These are phyloP conservation scores for Dermatemys mawii DNA, from an alignment of 2,113 vertebrate genomes.

Conservation along the genomic window DNA sequence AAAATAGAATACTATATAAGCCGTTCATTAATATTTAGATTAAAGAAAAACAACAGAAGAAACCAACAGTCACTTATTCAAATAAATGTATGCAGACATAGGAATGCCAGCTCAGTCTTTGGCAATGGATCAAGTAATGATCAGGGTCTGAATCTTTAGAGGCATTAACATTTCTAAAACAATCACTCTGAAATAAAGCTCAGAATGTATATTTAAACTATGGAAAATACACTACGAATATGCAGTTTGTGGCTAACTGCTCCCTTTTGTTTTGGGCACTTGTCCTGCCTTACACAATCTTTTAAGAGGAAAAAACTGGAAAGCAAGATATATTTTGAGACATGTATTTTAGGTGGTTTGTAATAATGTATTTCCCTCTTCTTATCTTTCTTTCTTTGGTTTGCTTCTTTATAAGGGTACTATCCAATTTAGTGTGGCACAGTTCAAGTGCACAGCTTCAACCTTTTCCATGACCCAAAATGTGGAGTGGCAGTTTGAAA, in stretches of 20 bases:
- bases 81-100: conserved; percentile 50
- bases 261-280: conserved; percentile 58
- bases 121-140: conserved; percentile 55
- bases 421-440: conserved; percentile 48
- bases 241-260: conserved; percentile 49
- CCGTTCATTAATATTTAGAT: conserved; percentile 59
- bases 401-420: conserved; percentile 23
- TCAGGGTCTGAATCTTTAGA: conserved; percentile 37
- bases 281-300: conserved; percentile 27
- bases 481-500: conserved; percentile 56
- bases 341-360: conserved; percentile 43
- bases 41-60: conserved; percentile 58
- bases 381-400: conserved; percentile 43
- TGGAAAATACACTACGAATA: conserved; percentile 54
- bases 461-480: conserved; percentile 59
- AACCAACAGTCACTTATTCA: conserved; percentile 56
- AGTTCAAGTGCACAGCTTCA: conserved; percentile 36
- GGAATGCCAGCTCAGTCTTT: conserved; percentile 36
- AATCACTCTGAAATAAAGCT: conserved; percentile 62
- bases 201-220: conserved; percentile 64
- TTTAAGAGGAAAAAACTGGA: conserved; percentile 36
- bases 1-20: neutral
- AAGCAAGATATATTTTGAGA: conserved; percentile 20
- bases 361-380: conserved; percentile 6
- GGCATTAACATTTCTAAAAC: conserved; percentile 62